Evolutionary conservation across 2,797 vertebrate species (phyloP), one percentile per base, ranked within the genome.

Genomic region (Myripristis murdjan): DNA sequence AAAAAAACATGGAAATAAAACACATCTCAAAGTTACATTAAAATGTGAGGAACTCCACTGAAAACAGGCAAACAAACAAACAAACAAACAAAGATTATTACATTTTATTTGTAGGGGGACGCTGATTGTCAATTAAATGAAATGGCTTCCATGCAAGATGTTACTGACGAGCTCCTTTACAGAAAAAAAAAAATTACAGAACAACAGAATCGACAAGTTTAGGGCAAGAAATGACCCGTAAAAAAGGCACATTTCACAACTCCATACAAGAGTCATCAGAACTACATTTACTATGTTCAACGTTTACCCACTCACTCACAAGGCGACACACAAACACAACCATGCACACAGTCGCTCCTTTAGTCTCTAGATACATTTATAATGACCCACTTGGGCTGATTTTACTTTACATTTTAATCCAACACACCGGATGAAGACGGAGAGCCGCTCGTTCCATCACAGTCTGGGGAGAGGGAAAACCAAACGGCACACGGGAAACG

Each of bases 161-260:
- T 61, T 61, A 28, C 24, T 35, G 70, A 47, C 47, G 46, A 73
- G 31, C 26, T 71, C 67, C 35, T 79, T 35, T 28, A 23, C 22
- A 73, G 12, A 62, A 59, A 31, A 80, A 2, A 11, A 43, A 22
- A 12, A 49, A n/a, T n/a, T n/a, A n/a, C n/a, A 31, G 1, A 48
- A 33, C 4, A 35, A 31, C 0, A 57, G 11, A 55, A 10, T 51
- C 0, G 37, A 48, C 8, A 35, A 44, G 35, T 51, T 44, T 1
- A 67, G 69, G 44, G 47, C 5, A 0, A 67, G 10, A 54, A 24
- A 26, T 10, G 41, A 41, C 48, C 61, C 64, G 14, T 8, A 18
- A 69, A 16, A 82, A 91, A 92, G 91, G 91, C 91, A 92, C 88
- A 67, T 77, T 85, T 79, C 64, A 59, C 22, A 77, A 28, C 62